phyloP scores from a whole-genome alignment of 2,888 invertebrate species.

The Trileptium ribeirensis region DNA sequence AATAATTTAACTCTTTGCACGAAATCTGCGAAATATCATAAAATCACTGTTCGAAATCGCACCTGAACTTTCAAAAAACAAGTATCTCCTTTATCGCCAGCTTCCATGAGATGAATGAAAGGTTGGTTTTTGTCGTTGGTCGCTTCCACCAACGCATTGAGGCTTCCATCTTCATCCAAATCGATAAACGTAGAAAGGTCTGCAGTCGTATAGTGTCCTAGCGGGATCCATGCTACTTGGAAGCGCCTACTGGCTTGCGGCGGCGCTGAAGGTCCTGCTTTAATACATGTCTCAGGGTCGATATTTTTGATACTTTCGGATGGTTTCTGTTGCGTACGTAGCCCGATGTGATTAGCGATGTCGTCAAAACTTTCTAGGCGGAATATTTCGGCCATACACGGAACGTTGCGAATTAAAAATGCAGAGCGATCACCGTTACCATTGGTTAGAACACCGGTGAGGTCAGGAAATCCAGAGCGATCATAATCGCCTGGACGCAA shows the following conservation, averaged over 20 bases:
- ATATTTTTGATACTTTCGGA: no score
- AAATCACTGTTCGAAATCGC: slow-evolving; percentile 42
- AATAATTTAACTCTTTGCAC: no score
- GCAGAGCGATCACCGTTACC: slow-evolving; percentile 22
- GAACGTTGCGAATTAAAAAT: neutral
- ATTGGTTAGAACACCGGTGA: slow-evolving; percentile 28
- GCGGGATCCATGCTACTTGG: neutral
- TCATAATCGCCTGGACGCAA: slow-evolving; percentile 47
- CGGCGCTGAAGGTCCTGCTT: no score
- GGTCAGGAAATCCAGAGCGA: slow-evolving; percentile 45
- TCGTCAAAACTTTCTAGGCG: slow-evolving; percentile 35
- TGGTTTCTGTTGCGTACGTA: no score
- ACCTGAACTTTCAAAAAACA: slow-evolving; percentile 49
- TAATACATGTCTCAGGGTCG: no score
- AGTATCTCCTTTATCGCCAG: slow-evolving; percentile 45
- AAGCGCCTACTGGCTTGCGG: no score
- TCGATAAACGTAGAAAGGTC: slow-evolving; percentile 41
- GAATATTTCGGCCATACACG: neutral
- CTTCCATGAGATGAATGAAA: slow-evolving; percentile 30
- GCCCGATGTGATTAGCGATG: no score
- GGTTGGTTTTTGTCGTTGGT: neutral
- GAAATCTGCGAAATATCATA: no score
- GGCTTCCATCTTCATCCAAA: slow-evolving; percentile 46
- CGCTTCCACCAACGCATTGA: slow-evolving; percentile 46
- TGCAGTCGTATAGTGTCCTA: neutral